Evolutionary conservation across 2,797 vertebrate species (phyloP), one percentile per base, ranked within the genome.

Genomic region (Trematomus bernacchii): DNA sequence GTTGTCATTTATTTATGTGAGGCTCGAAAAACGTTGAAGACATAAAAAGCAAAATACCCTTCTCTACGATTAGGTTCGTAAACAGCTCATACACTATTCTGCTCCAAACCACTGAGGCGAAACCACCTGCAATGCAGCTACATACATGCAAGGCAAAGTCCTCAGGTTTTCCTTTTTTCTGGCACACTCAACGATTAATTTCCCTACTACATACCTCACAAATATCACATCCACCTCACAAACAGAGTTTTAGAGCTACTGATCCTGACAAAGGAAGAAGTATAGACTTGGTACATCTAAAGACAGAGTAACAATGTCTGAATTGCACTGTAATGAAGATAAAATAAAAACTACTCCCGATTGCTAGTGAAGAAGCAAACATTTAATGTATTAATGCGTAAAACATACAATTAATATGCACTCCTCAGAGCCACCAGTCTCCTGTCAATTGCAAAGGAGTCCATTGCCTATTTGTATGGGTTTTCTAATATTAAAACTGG

Each of bases 121-220:
- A 82, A 76, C 33, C 1, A 76, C 51, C 76, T 71, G 44, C 63
- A 59, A 3, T 52, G 60, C 61, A 63, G 76, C 70, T 48, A 72
- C 46, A 73, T 67, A 48, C 53, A 65, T 57, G 68, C 74, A 79
- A 87, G 80, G 83, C 84, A 67, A 84, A 78, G 83, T 83, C 60
- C 52, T 82, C 46, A 14, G 18, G 37, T 55, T n/a, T 37, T 27
- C 4, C 68, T 71, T 58, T 67, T 52, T 59, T 72, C 14, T 57
- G 16, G 40, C 40, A 61, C 63, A 64, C 71, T 70, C 13, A 3
- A 23, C 48, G 67, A 37, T 76, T 44, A 53, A 71, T 66, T 68
- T 63, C 71, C 73, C 72, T 8, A 46, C 44, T 66, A 55, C 19
- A 75, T 47, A 48, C 55, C 27, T 27, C 23, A 23, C 23, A 23